Base-by-base conservation (phyloP, 2,888 invertebrate species). In the Silvanus unidentatus region DNA sequence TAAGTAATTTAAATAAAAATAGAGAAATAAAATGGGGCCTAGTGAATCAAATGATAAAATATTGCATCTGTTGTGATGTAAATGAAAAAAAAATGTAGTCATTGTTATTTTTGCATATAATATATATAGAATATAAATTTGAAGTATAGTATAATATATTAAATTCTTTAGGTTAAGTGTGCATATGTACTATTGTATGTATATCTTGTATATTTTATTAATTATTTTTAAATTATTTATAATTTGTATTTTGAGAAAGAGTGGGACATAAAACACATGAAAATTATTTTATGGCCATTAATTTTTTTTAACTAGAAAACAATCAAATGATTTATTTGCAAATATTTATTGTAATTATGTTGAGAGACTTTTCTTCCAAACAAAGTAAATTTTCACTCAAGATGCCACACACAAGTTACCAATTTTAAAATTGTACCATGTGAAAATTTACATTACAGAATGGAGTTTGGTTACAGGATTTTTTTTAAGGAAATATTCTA, bases 31-130 rank as follows among this genome's bases (percentile, higher is more conserved):
- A 44, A 46, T 51, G 55, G 58, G 69, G 70, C 69, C 70, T 70
- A 68, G 69, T 62, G 59, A 68, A 68, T 66, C 64, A 67, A 68
- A 68, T 22, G 22, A 22, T 22, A 22, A 22, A 22, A 22, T 50
- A 53, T 39, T 54, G 55, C 62, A 60, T 60, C 58, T 56, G 65
- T 65, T 66, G 64, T 64, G 64, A 64, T 59, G 59, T 54, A 54
- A 47, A 35, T 52, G 52, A 63, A 58, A 57, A 55, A 59, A 52
- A 54, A 55, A 51, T 55, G 55, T 61, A 63, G 65, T 66, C 65
- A 64, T 69, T 68, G 69, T 70, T 69, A 69, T 70, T 70, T 70
- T 70, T 71, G 65, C 67, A 70, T 66, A 68, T 63, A 60, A 60
- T 49, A 56, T 60, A 64, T 50, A 50, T 50, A 57, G n/a, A 22